phyloP scores from a whole-genome alignment of 2,797 vertebrate species.

The Nannoperca obscura region DNA sequence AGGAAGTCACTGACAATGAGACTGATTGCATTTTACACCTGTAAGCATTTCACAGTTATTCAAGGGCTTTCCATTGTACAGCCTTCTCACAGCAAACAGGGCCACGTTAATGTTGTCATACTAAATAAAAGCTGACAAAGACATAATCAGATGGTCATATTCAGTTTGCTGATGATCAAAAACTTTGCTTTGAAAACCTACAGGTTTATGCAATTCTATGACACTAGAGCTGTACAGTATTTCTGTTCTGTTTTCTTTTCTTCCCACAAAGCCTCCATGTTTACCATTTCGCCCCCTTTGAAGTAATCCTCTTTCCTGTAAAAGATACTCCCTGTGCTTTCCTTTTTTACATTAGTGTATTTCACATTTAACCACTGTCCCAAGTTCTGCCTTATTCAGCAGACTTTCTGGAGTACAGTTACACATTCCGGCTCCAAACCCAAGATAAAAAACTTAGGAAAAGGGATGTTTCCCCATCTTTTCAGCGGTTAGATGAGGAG shows the following conservation, averaged over 20 bases:
- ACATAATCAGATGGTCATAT: neutral
- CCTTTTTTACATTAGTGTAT: conserved; percentile 6
- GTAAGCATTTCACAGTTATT: neutral
- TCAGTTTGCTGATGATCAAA: neutral
- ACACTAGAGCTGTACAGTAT: neutral
- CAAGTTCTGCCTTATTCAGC: neutral
- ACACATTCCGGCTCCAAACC: conserved; percentile 4
- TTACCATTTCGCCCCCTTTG: conserved; percentile 19
- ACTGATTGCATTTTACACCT: conserved; percentile 6
- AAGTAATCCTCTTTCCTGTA: conserved; percentile 23
- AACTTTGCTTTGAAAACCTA: conserved; percentile 1
- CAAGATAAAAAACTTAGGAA: neutral
- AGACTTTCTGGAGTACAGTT: neutral
- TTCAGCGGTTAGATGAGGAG: neutral
- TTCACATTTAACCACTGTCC: conserved; percentile 19
- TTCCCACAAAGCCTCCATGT: conserved; percentile 19
- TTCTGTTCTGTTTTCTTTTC: neutral
- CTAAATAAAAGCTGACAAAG: conserved; percentile 11
- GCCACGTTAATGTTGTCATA: neutral
- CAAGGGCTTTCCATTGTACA: neutral
- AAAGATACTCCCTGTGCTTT: conserved; percentile 14
- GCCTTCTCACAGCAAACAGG: neutral
- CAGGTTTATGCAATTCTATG: neutral
- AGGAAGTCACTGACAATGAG: conserved; percentile 1
- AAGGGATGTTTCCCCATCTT: neutral